A percentile compares a stretch with the other conserved stretches of the same genome.
These are phyloP conservation scores for Baccha elongata DNA, from an alignment of 2,888 invertebrate genomes.

Conservation along the genomic window DNA sequence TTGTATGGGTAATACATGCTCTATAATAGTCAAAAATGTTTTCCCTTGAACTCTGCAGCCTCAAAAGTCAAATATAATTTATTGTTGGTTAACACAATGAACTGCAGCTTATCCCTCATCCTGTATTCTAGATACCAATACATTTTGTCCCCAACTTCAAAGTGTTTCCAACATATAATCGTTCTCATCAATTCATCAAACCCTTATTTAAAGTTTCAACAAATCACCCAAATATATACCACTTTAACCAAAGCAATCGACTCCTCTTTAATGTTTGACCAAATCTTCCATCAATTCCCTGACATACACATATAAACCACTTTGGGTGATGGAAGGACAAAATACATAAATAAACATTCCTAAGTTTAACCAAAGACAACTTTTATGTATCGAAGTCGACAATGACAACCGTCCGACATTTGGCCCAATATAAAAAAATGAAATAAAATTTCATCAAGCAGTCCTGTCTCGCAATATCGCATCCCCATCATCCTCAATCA, in stretches of 20 bases:
- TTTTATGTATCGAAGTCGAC: constrained; percentile 5
- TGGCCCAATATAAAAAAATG: constrained; percentile 5
- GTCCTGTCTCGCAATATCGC: constrained; percentile 19
- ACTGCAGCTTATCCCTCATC: no score
- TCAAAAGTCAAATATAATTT: no score
- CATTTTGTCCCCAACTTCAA: no score
- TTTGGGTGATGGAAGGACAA: constrained; percentile 3
- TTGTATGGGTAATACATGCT: no score
- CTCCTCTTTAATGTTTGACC: constrained; percentile 11
- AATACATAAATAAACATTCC: constrained; percentile 1
- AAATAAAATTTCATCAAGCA: constrained; percentile 15
- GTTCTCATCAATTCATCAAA: no score
- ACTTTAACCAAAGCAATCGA: neutral
- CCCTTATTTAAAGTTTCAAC: neutral
- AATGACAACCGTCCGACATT: constrained; percentile 18
- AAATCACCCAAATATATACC: neutral
- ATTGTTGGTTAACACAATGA: no score
- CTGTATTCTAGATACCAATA: no score
- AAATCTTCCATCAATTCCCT: constrained; percentile 2
- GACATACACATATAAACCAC: constrained; percentile 19
- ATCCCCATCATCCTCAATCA: constrained; percentile 14
- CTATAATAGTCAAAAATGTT: no score
- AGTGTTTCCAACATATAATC: no score
- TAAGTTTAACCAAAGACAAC: constrained; percentile 1
- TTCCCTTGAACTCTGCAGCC: no score